Evolutionary conservation across 2,113 vertebrate species (phyloP).

Genomic region (Orientallactaga bullata): DNA sequence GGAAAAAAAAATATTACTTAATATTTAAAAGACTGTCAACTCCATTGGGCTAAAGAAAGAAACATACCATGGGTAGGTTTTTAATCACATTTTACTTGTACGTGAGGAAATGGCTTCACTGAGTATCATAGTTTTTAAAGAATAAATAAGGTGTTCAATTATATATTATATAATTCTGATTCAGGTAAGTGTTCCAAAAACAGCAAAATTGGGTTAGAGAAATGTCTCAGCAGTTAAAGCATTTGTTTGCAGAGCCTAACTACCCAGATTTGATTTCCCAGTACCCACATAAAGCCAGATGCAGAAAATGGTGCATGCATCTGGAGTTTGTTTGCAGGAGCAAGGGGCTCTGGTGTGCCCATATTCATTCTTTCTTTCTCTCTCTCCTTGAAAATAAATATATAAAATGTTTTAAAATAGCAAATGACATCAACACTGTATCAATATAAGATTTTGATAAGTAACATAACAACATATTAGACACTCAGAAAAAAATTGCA

Average conservation of each 20-base stretch:
- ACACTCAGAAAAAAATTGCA: neutral
- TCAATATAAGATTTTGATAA: slow-evolving; percentile 22
- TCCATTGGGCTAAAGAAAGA: slow-evolving; percentile 2
- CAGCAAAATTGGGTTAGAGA: neutral
- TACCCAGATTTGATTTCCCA: too few relatives aligned
- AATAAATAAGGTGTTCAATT: neutral
- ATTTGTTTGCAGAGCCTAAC: too few relatives aligned
- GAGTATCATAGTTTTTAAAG: slow-evolving; percentile 21
- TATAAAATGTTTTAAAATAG: neutral
- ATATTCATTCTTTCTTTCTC: too few relatives aligned
- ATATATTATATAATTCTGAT: neutral
- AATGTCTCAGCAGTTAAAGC: too few relatives aligned
- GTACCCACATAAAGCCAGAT: too few relatives aligned
- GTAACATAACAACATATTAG: slow-evolving; percentile 16
- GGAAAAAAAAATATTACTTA: slow-evolving; percentile 39
- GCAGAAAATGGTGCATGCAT: too few relatives aligned
- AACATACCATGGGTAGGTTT: neutral
- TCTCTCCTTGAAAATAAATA: too few relatives aligned
- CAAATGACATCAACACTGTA: neutral
- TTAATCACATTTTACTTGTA: slow-evolving; percentile 9
- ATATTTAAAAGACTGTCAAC: slow-evolving; percentile 6
- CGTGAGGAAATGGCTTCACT: slow-evolving; percentile 9
- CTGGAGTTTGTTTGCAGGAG: too few relatives aligned
- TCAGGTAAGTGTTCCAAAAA: neutral
- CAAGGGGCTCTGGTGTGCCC: too few relatives aligned